phyloP scores from a whole-genome alignment of 2,113 vertebrate genomes.

The Anarhynchus alexandrinus region DNA sequence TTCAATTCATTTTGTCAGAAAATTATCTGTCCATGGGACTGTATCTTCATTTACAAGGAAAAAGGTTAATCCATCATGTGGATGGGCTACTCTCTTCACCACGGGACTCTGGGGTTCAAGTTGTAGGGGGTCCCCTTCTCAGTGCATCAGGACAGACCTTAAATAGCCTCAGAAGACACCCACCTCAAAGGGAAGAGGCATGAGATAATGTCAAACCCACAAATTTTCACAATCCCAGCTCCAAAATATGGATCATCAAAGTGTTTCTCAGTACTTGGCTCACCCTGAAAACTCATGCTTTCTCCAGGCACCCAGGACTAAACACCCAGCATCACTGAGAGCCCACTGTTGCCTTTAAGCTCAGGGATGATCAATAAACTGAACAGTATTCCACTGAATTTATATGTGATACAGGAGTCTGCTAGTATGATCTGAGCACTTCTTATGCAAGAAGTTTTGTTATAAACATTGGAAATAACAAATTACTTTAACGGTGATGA shows the following conservation, averaged over 20 bases:
- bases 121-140: background rate
- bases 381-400: background rate
- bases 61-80: background rate
- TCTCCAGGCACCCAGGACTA: background rate
- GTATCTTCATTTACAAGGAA: constrained; percentile 16
- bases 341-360: background rate
- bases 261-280: background rate
- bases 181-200: background rate
- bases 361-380: background rate
- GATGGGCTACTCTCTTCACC: background rate
- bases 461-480: background rate
- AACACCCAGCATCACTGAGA: background rate
- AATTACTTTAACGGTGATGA: background rate
- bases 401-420: background rate
- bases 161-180: background rate
- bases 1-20: constrained; percentile 31
- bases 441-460: background rate
- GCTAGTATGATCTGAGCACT: background rate
- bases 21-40: constrained; percentile 30
- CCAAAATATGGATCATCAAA: background rate
- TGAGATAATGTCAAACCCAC: background rate
- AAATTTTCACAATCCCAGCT: background rate
- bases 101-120: background rate
- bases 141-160: background rate
- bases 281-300: background rate